A percentile compares a stretch with the other conserved stretches of the same genome.
Conservation (phyloP, 2,888 invertebrate genomes). For the Byasa hedistus region DNA sequence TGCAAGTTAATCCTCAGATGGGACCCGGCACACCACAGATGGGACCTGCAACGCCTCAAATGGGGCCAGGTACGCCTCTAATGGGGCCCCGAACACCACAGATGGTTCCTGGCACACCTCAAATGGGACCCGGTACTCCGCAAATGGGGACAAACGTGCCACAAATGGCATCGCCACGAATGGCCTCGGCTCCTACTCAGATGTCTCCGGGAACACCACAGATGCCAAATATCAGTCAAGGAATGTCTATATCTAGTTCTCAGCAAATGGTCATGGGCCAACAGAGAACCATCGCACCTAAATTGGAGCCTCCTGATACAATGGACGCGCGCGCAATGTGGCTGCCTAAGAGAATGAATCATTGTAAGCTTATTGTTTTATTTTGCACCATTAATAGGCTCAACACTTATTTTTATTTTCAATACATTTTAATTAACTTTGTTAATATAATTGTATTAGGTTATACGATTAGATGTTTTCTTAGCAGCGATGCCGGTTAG, state of each 20-base stretch:
- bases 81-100: conserved; percentile 55
- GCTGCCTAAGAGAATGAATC: conserved; percentile 83
- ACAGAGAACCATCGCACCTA: conserved; percentile 75
- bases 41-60: conserved; percentile 52
- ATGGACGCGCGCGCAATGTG: conserved; percentile 81
- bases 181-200: conserved; percentile 67
- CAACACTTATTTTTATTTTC: conserved; percentile 17
- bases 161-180: conserved; percentile 68
- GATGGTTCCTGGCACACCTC: conserved; percentile 47
- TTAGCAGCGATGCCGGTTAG: conserved; percentile 72
- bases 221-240: conserved; percentile 66
- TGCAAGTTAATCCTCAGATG: conserved; percentile 46
- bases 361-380: conserved; percentile 80
- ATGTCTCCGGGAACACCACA: conserved; percentile 74
- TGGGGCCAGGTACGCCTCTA: conserved; percentile 55
- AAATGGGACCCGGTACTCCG: conserved; percentile 47
- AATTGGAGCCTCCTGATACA: conserved; percentile 81
- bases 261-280: conserved; percentile 68
- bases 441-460: conserved; percentile 20
- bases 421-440: neutral
- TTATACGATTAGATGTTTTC: conserved; percentile 34
- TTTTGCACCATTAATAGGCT: conserved; percentile 36
- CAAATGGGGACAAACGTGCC: conserved; percentile 58
- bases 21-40: conserved; percentile 50
- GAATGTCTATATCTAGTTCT: conserved; percentile 64